These are phyloP conservation scores for Gallinago paraguaiae DNA, from an alignment of 2,113 vertebrate genomes.

Conservation along the genomic window DNA sequence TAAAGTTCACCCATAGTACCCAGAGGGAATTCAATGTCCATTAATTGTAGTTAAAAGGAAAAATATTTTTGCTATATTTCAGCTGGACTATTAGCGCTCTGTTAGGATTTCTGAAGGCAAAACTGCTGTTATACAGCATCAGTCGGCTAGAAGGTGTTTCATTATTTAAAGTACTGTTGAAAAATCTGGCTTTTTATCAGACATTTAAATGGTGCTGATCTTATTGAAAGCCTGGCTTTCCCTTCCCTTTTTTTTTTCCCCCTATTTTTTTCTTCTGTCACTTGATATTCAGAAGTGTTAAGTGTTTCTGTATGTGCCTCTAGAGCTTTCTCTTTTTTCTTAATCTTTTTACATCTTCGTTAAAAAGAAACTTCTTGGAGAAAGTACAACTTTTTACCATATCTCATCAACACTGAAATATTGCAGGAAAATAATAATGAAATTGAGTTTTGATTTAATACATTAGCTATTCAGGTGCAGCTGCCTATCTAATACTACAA, in stretches of 20 bases:
- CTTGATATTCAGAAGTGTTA: not conserved
- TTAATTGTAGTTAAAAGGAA: not conserved
- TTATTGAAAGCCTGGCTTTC: not conserved
- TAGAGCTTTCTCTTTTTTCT: not conserved
- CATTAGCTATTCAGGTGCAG: not conserved
- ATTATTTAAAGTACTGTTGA: not conserved
- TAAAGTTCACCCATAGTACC: fast-evolving
- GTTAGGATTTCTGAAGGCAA: not conserved
- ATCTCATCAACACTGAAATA: not conserved
- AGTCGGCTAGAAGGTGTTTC: not conserved
- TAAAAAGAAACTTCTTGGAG: not conserved
- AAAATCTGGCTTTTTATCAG: not conserved
- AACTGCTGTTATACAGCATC: not conserved
- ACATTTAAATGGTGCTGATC: not conserved
- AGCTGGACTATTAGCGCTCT: not conserved
- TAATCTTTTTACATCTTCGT: not conserved
- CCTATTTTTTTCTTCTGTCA: not conserved
- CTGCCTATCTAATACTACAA: not conserved
- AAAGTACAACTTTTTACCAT: not conserved
- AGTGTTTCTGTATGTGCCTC: not conserved
- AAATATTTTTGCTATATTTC: not conserved
- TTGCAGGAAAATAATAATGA: not conserved
- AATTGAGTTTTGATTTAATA: not conserved
- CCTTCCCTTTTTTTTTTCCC: not conserved
- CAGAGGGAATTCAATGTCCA: not conserved